Percentiles rank a stretch among this genome's conserved stretches.
Conservation (phyloP, 2,113 vertebrate species). For the Siniperca knerii region DNA sequence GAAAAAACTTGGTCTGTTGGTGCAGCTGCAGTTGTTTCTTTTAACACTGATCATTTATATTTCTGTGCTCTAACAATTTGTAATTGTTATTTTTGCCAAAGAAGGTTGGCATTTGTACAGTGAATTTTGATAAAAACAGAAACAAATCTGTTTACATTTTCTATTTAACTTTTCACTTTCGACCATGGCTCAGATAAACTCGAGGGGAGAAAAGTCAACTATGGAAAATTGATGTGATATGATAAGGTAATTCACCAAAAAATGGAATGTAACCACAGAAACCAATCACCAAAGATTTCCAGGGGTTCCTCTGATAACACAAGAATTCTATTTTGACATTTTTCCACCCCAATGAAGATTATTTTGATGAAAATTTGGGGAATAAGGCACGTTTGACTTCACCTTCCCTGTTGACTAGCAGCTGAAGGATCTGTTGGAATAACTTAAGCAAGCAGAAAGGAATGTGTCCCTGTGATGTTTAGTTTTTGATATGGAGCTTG, state of each 20-base stretch:
- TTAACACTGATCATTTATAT: background rate
- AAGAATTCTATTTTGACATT: background rate
- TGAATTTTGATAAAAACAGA: background rate
- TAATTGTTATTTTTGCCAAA: background rate
- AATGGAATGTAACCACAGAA: conserved; percentile 20
- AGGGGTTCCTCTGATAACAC: background rate
- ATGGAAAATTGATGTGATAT: background rate
- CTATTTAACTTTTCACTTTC: conserved; percentile 16
- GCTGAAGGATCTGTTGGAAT: background rate
- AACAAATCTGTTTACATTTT: background rate
- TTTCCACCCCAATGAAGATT: background rate
- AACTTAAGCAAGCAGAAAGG: conserved; percentile 3
- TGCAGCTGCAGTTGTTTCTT: background rate
- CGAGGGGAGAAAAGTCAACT: background rate
- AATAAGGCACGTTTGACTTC: conserved; percentile 5
- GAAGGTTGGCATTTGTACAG: background rate
- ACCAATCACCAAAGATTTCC: background rate
- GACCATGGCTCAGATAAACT: background rate
- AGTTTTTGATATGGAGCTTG: conserved; percentile 35
- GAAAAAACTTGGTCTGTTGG: background rate
- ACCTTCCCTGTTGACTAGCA: background rate
- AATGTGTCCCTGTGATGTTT: conserved; percentile 35
- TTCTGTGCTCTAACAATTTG: background rate
- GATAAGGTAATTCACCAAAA: conserved; percentile 4
- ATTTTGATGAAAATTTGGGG: background rate